Conservation (phyloP, 2,797 vertebrate species). For the Premnoplex brunnescens region DNA sequence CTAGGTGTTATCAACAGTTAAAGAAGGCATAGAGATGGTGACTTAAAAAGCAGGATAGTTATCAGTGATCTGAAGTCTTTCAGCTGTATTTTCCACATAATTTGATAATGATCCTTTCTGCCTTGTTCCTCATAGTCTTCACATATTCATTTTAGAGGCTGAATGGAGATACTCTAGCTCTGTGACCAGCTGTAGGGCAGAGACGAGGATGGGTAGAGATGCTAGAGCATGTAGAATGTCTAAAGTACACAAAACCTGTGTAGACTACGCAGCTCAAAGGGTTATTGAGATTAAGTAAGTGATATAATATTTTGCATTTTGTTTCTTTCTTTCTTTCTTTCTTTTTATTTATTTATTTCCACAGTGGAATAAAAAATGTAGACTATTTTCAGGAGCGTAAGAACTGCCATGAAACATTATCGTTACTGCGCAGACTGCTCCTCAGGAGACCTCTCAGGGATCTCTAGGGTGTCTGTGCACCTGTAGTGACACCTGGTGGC, state of each 20-base stretch:
- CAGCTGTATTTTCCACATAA: neutral
- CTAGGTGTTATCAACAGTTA: neutral
- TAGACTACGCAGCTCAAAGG: neutral
- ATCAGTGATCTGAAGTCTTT: neutral
- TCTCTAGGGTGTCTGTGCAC: neutral
- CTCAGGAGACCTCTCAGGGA: neutral
- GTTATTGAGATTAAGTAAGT: neutral
- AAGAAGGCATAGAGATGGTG: neutral
- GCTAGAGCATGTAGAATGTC: neutral
- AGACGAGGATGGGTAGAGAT: neutral
- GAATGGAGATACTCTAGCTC: neutral
- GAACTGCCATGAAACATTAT: neutral
- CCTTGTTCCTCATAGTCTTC: neutral
- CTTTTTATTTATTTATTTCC: rapidly evolving
- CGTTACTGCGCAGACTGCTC: neutral
- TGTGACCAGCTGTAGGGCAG: neutral
- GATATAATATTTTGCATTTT: neutral
- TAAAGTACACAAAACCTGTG: neutral
- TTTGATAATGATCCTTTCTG: neutral
- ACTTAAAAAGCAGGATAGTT: neutral
- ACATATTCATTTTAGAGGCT: neutral
- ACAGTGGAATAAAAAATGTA: neutral
- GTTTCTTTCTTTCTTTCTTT: no score
- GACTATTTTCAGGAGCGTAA: neutral
- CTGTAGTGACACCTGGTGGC: conserved; percentile 55